These are phyloP conservation scores for Caranx melampygus DNA, from an alignment of 2,113 vertebrate species.

Conservation along the genomic window DNA sequence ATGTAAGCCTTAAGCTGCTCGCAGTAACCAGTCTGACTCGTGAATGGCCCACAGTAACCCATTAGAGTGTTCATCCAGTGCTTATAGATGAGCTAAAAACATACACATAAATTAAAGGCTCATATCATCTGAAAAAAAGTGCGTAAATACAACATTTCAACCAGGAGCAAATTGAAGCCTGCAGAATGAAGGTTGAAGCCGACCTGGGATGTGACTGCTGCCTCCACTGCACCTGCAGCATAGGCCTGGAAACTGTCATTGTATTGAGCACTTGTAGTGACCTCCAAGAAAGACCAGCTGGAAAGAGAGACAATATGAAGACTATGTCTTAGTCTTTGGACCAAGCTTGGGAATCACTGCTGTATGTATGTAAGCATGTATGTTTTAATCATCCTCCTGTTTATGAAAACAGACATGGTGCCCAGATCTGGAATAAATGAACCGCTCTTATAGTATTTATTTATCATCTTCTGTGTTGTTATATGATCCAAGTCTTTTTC, in stretches of 20 bases:
- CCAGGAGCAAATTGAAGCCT: not conserved
- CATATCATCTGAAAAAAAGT: not conserved
- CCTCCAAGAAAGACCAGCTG: slow-evolving; percentile 93
- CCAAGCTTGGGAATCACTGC: not conserved
- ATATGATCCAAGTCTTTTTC: no score
- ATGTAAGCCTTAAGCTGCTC: slow-evolving; percentile 89
- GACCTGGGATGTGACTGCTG: slow-evolving; percentile 88
- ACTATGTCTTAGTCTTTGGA: not conserved
- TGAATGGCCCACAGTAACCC: slow-evolving; percentile 91
- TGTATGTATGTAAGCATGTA: no score
- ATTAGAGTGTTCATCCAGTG: slow-evolving; percentile 98
- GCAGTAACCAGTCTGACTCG: slow-evolving; percentile 86
- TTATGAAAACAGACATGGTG: not conserved
- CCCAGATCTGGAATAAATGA: no score
- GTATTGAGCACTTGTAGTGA: slow-evolving; percentile 85
- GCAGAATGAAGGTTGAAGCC: not conserved
- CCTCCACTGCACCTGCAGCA: slow-evolving; percentile 91
- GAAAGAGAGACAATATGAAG: not conserved
- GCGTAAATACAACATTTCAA: no score
- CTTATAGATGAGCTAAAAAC: slow-evolving; percentile 91
- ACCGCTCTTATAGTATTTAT: no score
- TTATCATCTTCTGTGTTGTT: no score
- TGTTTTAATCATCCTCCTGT: not conserved
- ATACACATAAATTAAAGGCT: not conserved
- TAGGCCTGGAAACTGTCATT: slow-evolving; percentile 94